Evolutionary conservation across 1,140 invertebrate species (phyloP), one percentile per base, ranked within the genome.

Genomic region (Aricia agestis): DNA sequence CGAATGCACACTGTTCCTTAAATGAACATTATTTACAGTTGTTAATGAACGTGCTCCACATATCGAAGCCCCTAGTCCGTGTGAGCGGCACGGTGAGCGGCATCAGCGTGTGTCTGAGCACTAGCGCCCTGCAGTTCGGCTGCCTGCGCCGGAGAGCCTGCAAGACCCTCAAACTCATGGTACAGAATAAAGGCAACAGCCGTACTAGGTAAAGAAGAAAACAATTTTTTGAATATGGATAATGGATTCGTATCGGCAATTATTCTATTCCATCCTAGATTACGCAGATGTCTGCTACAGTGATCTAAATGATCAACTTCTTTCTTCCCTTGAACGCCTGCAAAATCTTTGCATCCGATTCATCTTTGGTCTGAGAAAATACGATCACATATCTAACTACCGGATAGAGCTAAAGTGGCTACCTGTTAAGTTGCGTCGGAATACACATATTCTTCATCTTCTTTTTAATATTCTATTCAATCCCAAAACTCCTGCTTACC

Each of bases 101-200:
- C 31, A 87, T 87, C 86, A 82, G 82, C 32, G 69, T 89, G n/a
- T 78, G 75, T 41, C 82, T 91, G 52, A 88, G 83, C 67, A 86
- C 87, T 61, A 82, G 85, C 70, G 89, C 89, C 2, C 71, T 91
- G 57, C 87, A 91, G 72, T 91, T 91, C 68, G 87, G 89, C 13
- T 81, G 85, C 52, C 86, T 90, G 36, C 81, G 87, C 6, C 87
- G 84, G 71, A 81, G 83, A 1, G 85, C 84, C 0, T 86, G 83
- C 68, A 91, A 89, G 69, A 81, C 87, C 74, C 74, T 91, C 1
- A 91, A 91, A 77, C 84, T 91, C 4, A 89, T 90, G 86, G 73
- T 91, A 15, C 69, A 80, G 15, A 91, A 91, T 72, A 85, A 88
- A 68, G 87, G 89, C 10, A 86, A 90, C 67, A 88, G 86, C 77